Evolutionary conservation across 2,888 invertebrate genomes (phyloP).

Genomic region (Leucophora obtusa): DNA sequence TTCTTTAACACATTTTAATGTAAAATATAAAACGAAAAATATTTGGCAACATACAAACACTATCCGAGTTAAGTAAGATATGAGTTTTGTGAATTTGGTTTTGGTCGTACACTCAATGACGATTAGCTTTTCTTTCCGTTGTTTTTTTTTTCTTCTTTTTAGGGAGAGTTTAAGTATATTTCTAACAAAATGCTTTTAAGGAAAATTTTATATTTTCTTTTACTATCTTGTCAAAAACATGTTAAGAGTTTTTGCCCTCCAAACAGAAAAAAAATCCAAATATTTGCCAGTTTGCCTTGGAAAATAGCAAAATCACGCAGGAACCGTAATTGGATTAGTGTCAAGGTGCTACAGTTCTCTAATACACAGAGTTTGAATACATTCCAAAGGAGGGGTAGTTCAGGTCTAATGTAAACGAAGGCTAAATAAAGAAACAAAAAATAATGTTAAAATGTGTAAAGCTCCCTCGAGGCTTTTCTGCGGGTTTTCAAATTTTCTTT

Average conservation of each 20-base stretch:
- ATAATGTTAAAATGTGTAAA: slow-evolving; percentile 43
- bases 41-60: neutral
- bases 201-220: neutral
- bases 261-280: neutral
- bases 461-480: slow-evolving; percentile 52
- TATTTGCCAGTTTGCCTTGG: slow-evolving; percentile 1
- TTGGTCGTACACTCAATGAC: slow-evolving; percentile 8
- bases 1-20: neutral
- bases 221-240: slow-evolving; percentile 6
- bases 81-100: neutral
- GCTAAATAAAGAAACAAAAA: neutral
- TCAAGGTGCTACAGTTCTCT: slow-evolving; percentile 48
- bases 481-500: slow-evolving; percentile 16
- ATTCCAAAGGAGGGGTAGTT: neutral
- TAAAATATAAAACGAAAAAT: neutral
- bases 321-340: slow-evolving; percentile 64
- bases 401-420: neutral
- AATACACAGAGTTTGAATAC: neutral
- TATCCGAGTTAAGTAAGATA: too few species aligned
- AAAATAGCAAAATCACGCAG: slow-evolving; percentile 56
- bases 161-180: neutral
- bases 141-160: neutral
- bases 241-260: slow-evolving; percentile 1
- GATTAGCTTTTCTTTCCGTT: neutral
- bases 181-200: slow-evolving; percentile 5